Evolutionary conservation across 2,797 vertebrate species (phyloP).

Genomic region (Syndactyla subalaris): DNA sequence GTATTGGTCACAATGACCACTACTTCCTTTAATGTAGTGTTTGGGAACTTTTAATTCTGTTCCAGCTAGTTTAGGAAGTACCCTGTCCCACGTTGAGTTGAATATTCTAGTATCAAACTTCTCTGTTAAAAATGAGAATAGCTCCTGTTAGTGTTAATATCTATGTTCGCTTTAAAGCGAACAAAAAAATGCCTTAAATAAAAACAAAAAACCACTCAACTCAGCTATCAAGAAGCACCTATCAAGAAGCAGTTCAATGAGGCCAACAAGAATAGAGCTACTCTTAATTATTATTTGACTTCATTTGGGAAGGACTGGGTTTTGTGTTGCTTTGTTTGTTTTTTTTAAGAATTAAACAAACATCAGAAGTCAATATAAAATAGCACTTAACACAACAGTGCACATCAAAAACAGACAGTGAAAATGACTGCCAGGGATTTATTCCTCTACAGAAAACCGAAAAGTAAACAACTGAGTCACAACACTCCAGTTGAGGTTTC

Average conservation of each 20-base stretch:
- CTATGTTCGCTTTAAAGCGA: not conserved
- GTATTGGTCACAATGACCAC: not conserved
- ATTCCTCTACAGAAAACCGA: not conserved
- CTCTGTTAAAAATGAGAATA: not conserved
- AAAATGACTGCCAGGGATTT: not conserved
- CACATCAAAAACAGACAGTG: not conserved
- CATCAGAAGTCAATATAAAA: not conserved
- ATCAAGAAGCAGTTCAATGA: not conserved
- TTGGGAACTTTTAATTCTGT: not conserved
- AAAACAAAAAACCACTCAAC: not conserved
- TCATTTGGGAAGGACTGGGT: not conserved
- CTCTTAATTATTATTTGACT: not conserved
- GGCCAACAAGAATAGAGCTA: not conserved
- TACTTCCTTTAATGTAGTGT: not conserved
- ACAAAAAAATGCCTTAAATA: not conserved
- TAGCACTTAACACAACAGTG: not conserved
- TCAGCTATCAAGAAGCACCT: not conserved
- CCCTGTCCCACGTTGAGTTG: not conserved
- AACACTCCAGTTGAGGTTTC: not conserved
- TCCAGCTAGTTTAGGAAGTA: not conserved
- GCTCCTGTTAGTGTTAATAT: not conserved
- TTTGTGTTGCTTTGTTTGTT: not conserved
- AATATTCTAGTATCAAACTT: not conserved
- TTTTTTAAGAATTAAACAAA: not conserved
- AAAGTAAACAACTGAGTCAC: slow-evolving; percentile 21